A percentile compares a stretch with the other conserved stretches of the same genome.
Conservation (phyloP, 1,140 invertebrate genomes). For the Argopecten irradians region DNA sequence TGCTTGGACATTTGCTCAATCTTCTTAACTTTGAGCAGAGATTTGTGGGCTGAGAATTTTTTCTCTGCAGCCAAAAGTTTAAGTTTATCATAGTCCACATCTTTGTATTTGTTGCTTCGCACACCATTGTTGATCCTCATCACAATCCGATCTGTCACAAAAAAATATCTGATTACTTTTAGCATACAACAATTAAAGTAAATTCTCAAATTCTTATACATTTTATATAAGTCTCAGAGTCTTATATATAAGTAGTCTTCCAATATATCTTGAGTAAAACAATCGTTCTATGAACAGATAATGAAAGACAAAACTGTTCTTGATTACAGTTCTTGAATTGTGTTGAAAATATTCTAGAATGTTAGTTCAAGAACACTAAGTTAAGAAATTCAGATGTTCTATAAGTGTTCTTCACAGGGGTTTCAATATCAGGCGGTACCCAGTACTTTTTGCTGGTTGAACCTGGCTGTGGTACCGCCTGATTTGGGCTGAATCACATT, state of each 20-base stretch:
- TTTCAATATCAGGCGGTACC: no score
- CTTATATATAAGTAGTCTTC: neutral
- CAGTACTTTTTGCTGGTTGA: no score
- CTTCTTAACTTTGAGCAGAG: conserved; percentile 70
- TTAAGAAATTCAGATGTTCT: no score
- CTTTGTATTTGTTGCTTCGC: conserved; percentile 69
- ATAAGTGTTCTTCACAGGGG: no score
- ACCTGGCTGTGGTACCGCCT: no score
- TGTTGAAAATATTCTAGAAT: no score
- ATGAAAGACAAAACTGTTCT: no score
- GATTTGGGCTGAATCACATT: no score
- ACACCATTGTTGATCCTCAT: conserved; percentile 67
- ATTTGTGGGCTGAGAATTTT: conserved; percentile 70
- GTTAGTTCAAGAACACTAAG: no score
- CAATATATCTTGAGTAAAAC: conserved; percentile 6
- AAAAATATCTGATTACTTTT: neutral
- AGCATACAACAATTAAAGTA: neutral
- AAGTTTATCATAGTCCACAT: conserved; percentile 72
- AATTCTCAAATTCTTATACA: neutral
- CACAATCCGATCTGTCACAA: conserved; percentile 63
- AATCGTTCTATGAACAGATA: conserved; percentile 18
- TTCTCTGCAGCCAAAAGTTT: conserved; percentile 65
- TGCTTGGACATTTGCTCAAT: conserved; percentile 72
- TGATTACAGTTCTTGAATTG: no score
- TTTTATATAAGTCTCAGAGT: neutral